Percentiles rank a stretch among this genome's conserved stretches.
Conservation (phyloP, 2,888 invertebrate genomes). For the Seladonia tumulorum region DNA sequence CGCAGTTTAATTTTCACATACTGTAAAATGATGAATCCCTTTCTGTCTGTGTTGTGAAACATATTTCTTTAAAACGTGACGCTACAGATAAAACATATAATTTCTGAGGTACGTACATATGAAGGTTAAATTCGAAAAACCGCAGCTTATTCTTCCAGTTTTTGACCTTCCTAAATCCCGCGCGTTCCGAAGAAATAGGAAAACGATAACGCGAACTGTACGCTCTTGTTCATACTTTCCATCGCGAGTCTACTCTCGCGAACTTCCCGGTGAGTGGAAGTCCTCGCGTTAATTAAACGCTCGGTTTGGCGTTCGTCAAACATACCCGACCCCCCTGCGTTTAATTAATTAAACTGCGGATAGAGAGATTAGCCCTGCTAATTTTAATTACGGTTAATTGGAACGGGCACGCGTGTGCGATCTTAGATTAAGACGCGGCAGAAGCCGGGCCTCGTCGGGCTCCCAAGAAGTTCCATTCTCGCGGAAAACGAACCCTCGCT, state of each 20-base stretch:
- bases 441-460: background rate
- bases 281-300: conserved; percentile 25
- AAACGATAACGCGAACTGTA: background rate
- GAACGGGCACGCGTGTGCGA: background rate
- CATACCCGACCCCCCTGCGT: background rate
- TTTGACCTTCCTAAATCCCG: background rate
- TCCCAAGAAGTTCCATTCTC: background rate
- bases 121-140: too few relatives aligned
- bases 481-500: background rate
- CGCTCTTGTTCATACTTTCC: background rate
- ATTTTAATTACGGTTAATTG: conserved; percentile 32
- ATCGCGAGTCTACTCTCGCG: background rate
- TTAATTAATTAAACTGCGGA: conserved; percentile 30
- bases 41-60: too few relatives aligned
- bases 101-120: too few relatives aligned
- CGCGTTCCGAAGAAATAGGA: background rate
- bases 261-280: background rate
- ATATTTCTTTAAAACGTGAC: too few relatives aligned
- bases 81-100: too few relatives aligned
- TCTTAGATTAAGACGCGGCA: background rate
- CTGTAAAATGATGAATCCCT: too few relatives aligned
- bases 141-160: too few relatives aligned
- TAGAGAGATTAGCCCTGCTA: background rate
- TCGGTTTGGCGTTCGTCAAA: conserved; percentile 16
- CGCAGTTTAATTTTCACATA: too few relatives aligned